Base-by-base conservation (phyloP, 2,113 vertebrate species). In the Chaetodon trifascialis region DNA sequence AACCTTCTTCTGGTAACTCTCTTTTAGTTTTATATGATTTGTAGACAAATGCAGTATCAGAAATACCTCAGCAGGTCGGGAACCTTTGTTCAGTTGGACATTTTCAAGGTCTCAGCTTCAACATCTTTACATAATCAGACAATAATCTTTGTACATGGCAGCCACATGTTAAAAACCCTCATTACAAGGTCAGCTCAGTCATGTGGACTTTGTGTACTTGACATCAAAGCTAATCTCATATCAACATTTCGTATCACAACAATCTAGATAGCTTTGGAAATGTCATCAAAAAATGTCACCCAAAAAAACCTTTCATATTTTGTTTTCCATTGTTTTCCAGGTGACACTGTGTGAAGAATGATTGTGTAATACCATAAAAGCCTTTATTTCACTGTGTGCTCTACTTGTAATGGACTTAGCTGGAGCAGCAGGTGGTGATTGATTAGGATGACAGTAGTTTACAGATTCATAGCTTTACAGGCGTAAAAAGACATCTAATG, bases 251-350 rank as follows among this genome's bases (percentile, higher is more conserved):
- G 21, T 7, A 46, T 25, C 2, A 46, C 16, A 70, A n/a, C n/a
- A n/a, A n/a, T n/a, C n/a, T n/a, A n/a, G n/a, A n/a, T n/a, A n/a
- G 63, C 21, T 55, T 59, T 11, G 34, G 3, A 77, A 59, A 72
- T 82, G 55, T 68, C 40, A 64, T 42, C 73, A 54, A n/a, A n/a
- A n/a, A n/a, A n/a, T n/a, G n/a, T n/a, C 1, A 14, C 15, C 30
- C 9, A 42, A 19, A 30, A 30, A 30, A 15, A 19, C 10, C 14
- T 11, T 4, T 14, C 3, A 10, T 65, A 15, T 30, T 54, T 11
- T 65, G 51, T 76, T 21, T n/a, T n/a, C n/a, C n/a, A n/a, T n/a
- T n/a, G n/a, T n/a, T n/a, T 76, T 30, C 47, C 23, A 56, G 38
- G 5, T 56, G 38, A 56, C 9, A 25, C n/a, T 71, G 59, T n/a